These are phyloP conservation scores for Piezodorus guildinii DNA, from an alignment of 1,140 invertebrate genomes.

Conservation along the genomic window DNA sequence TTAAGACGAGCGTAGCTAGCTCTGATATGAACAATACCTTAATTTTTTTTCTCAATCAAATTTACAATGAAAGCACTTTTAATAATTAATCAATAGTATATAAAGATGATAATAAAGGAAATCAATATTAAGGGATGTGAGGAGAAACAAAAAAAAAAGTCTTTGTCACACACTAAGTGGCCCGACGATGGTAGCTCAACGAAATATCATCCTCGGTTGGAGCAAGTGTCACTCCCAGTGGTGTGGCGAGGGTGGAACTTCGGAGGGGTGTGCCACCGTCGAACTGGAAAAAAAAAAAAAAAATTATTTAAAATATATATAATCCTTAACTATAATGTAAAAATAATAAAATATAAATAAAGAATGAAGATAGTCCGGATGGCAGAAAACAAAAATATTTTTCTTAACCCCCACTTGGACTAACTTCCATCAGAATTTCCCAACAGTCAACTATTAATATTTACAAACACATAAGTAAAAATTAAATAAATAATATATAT, in stretches of 20 bases:
- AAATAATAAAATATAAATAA: too few species aligned
- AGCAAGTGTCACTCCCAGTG: constrained; percentile 71
- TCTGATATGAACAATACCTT: too few species aligned
- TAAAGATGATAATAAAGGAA: background rate
- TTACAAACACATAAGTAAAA: too few species aligned
- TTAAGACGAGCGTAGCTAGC: too few species aligned
- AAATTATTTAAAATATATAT: background rate
- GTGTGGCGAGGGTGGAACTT: constrained; percentile 92
- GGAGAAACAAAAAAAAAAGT: background rate
- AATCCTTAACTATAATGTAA: too few species aligned
- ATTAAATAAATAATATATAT: too few species aligned
- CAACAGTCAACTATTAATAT: too few species aligned
- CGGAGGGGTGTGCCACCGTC: constrained; percentile 91
- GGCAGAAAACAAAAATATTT: too few species aligned
- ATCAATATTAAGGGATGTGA: background rate
- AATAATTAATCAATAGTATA: background rate
- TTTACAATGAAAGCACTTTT: constrained; percentile 1
- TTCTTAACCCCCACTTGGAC: too few species aligned
- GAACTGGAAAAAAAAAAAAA: constrained; percentile 57
- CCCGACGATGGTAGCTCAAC: constrained; percentile 22
- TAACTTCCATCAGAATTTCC: too few species aligned
- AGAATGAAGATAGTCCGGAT: too few species aligned
- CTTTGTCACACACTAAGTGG: background rate
- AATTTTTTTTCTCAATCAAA: background rate
- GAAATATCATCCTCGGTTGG: constrained; percentile 29